Percentiles rank a stretch among this genome's conserved stretches.
phyloP scores from a whole-genome alignment of 2,113 vertebrate species.

The Ornithorhynchus anatinus region DNA sequence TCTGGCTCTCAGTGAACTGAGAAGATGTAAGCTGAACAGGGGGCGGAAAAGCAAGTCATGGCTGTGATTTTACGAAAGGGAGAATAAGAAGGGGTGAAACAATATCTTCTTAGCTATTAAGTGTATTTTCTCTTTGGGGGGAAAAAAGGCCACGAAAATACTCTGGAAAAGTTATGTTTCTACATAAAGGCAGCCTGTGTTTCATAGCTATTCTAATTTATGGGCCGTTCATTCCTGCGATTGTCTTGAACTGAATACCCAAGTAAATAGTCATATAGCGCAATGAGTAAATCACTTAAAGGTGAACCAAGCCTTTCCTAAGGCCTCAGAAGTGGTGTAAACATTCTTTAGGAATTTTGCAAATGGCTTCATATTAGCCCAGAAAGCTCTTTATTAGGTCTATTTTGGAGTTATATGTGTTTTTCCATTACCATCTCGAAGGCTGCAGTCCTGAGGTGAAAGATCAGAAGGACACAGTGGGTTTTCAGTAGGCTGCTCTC shows the following conservation, averaged over 20 bases:
- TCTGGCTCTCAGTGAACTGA: not conserved
- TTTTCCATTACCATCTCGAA: not conserved
- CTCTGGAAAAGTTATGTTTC: slow-evolving; percentile 63
- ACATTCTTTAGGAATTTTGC: slow-evolving; percentile 55
- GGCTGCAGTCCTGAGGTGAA: slow-evolving; percentile 17
- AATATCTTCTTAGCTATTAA: slow-evolving; percentile 31
- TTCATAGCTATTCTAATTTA: slow-evolving; percentile 70
- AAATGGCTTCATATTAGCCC: slow-evolving; percentile 50
- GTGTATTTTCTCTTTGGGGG: slow-evolving; percentile 44
- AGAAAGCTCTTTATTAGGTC: slow-evolving; percentile 55
- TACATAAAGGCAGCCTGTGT: slow-evolving; percentile 63
- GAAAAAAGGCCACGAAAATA: slow-evolving; percentile 35
- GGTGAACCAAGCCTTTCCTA: slow-evolving; percentile 40
- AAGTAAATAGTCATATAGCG: slow-evolving; percentile 60
- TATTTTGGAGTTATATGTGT: slow-evolving; percentile 22
- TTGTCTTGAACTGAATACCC: slow-evolving; percentile 62
- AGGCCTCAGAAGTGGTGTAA: slow-evolving; percentile 34
- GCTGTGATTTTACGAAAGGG: slow-evolving; percentile 33
- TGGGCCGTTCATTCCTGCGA: slow-evolving; percentile 62
- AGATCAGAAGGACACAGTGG: slow-evolving; percentile 24
- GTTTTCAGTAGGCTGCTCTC: not conserved
- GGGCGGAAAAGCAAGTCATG: not conserved
- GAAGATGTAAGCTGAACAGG: slow-evolving; percentile 19
- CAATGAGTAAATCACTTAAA: slow-evolving; percentile 62
- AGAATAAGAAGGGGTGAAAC: slow-evolving; percentile 23